phyloP scores from a whole-genome alignment of 2,797 vertebrate genomes.

The Xenopus petersii region DNA sequence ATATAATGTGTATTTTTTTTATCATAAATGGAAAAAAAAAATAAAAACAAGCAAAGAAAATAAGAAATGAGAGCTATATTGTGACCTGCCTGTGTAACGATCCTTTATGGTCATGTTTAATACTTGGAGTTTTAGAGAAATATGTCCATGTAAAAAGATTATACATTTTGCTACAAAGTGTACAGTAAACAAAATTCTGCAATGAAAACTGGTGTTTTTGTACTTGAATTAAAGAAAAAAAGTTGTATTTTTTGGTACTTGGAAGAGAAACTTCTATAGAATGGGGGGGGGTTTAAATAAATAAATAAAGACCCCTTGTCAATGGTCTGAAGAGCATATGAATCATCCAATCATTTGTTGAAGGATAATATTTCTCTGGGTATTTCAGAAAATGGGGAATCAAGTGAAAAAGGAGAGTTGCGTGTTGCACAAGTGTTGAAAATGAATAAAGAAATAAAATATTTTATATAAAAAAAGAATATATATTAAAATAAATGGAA shows the following conservation, averaged over 20 bases:
- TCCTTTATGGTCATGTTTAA: constrained; percentile 75
- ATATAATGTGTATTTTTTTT: constrained; percentile 51
- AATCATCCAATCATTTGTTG: too few species aligned
- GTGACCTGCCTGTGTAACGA: constrained; percentile 68
- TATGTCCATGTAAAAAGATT: constrained; percentile 76
- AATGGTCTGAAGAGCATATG: not conserved
- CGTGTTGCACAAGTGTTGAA: too few species aligned
- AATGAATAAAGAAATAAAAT: too few species aligned
- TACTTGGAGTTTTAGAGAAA: constrained; percentile 75
- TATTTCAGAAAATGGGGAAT: too few species aligned
- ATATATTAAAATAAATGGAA: too few species aligned
- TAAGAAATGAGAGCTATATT: constrained; percentile 67
- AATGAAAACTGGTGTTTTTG: constrained; percentile 42
- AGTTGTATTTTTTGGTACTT: constrained; percentile 22
- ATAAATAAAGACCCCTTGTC: not conserved
- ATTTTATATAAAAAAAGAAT: too few species aligned
- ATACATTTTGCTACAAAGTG: constrained; percentile 68
- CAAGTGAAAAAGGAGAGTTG: too few species aligned
- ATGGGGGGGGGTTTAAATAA: not conserved
- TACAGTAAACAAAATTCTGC: constrained; percentile 64
- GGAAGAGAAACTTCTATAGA: constrained; percentile 1
- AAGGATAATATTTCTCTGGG: too few species aligned
- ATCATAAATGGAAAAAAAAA: constrained; percentile 29
- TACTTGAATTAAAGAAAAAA: constrained; percentile 19
- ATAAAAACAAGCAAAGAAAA: constrained; percentile 20